These are phyloP conservation scores for Caenorhabditis wallacei DNA, from an alignment of 2,888 invertebrate genomes.

Conservation along the genomic window DNA sequence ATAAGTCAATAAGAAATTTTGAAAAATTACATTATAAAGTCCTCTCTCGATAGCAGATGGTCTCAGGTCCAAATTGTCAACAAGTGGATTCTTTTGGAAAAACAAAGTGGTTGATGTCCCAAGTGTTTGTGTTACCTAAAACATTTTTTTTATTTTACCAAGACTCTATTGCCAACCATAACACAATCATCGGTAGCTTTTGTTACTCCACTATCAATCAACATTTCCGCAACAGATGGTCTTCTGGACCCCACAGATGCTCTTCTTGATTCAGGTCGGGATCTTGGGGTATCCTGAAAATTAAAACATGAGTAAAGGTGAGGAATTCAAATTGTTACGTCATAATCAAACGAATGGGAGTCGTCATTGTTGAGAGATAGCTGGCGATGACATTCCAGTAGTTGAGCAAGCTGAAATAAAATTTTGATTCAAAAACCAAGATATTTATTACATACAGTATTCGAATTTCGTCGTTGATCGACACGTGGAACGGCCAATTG, in stretches of 20 bases:
- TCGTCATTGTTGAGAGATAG: constrained; percentile 21
- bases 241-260: constrained; percentile 48
- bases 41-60: constrained; percentile 59
- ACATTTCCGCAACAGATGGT: constrained; percentile 57
- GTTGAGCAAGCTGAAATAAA: constrained; percentile 52
- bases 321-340: neutral
- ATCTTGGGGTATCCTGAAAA: constrained; percentile 18
- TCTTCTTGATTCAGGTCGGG: constrained; percentile 12
- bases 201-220: constrained; percentile 44
- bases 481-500: constrained; percentile 36
- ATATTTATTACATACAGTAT: constrained; percentile 25
- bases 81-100: constrained; percentile 62
- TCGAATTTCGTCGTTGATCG: constrained; percentile 52
- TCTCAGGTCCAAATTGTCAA: constrained; percentile 47
- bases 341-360: constrained; percentile 3
- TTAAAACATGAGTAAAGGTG: neutral
- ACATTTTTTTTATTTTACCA: neutral
- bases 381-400: constrained; percentile 47
- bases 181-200: constrained; percentile 54
- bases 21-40: constrained; percentile 50
- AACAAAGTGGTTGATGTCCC: constrained; percentile 62
- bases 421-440: neutral
- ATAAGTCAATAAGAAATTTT: neutral
- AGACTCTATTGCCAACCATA: too few species aligned
- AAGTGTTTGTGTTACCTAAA: constrained; percentile 57